Conservation (phyloP, 2,797 vertebrate genomes). For the Aldrovandia affinis region DNA sequence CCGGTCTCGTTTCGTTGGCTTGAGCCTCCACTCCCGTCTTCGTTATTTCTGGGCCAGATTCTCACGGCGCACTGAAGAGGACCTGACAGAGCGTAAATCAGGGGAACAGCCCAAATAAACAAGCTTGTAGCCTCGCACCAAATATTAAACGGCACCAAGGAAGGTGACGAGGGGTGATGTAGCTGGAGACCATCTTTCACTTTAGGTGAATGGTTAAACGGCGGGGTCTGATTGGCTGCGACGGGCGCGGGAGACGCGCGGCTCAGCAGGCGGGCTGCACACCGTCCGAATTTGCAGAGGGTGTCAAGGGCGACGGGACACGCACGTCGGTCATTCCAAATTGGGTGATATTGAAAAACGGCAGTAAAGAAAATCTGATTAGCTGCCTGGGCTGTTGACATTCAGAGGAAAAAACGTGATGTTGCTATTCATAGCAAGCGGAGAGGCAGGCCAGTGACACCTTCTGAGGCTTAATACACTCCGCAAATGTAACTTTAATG, state of each 20-base stretch:
- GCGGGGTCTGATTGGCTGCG: background rate
- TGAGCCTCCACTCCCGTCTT: conserved; percentile 19
- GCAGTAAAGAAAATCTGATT: too few relatives aligned
- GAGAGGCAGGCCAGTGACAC: too few relatives aligned
- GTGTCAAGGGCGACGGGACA: too few relatives aligned
- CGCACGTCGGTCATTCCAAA: too few relatives aligned
- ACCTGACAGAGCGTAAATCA: conserved; percentile 24
- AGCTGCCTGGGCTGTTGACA: too few relatives aligned
- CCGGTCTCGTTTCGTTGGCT: conserved; percentile 29
- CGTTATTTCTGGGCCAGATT: conserved; percentile 15
- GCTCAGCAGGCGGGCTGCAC: too few relatives aligned
- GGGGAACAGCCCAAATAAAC: background rate
- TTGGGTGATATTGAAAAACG: too few relatives aligned
- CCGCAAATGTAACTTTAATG: too few relatives aligned
- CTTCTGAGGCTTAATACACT: too few relatives aligned
- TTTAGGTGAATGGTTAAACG: background rate
- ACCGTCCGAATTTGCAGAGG: too few relatives aligned
- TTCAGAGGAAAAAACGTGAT: too few relatives aligned
- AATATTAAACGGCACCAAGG: background rate
- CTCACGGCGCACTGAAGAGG: conserved; percentile 36
- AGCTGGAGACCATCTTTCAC: background rate
- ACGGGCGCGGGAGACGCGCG: background rate
- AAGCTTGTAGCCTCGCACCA: background rate
- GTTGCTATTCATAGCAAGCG: too few relatives aligned
- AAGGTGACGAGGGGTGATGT: background rate